Evolutionary conservation across 2,113 vertebrate species (phyloP), one percentile per base, ranked within the genome.

Genomic region (Oryzias woworae): DNA sequence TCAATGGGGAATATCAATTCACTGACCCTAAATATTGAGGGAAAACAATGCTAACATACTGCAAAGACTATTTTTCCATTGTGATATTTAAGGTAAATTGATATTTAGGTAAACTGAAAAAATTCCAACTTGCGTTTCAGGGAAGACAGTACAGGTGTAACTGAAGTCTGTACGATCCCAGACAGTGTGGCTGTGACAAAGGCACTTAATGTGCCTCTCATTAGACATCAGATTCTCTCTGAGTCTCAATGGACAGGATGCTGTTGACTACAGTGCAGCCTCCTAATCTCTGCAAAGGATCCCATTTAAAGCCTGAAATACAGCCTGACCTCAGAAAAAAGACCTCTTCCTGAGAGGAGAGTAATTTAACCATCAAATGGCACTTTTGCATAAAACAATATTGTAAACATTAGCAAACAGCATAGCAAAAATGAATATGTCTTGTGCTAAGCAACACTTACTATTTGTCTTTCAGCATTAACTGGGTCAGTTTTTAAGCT

Each of bases 181-280:
- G 79, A 84, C 79, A 66, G 61, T 22, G 54, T 47, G 80, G 75
- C 75, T 82, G 77, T 85, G 66, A 73, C 69, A 76, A 73, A 75
- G 79, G 71, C 75, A 66, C 74, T 82, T 79, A 77, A 82, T 76
- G 75, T 73, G 74, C 28, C 60, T 48, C 60, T 86, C 78, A 83
- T 84, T 82, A 86, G 76, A 77, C 82, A 79, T 73, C 71, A 78
- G 58, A 78, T 68, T 67, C 67, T 71, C 31, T 49, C 65, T 64
- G 47, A 56, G 69, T 70, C 79, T 79, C 69, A 17, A 49, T 47
- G 68, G 66, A 79, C 45, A 17, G 64, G 62, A 77, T 62, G 56
- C 58, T 69, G 58, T 68, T 73, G 77, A 54, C 56, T 73, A 59
- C 59, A 60, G 66, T 41, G 75, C 74, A 81, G 61, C 77, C 64